These are phyloP conservation scores for Axis porcinus DNA, from an alignment of 2,113 vertebrate genomes.

Conservation along the genomic window DNA sequence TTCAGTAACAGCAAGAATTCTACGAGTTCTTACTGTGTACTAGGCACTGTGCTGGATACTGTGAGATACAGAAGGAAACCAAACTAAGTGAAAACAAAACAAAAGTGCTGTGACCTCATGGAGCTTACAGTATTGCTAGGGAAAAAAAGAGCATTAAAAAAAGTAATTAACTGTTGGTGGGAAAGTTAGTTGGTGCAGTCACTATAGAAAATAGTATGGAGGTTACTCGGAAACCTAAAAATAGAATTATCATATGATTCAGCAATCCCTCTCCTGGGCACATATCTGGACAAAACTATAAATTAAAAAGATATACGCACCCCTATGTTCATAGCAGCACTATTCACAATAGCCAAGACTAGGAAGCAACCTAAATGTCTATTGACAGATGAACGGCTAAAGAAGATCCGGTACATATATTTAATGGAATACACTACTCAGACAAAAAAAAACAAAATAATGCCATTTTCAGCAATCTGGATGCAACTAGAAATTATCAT, in stretches of 20 bases:
- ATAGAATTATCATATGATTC: background rate
- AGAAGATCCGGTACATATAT: background rate
- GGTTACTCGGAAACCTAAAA: background rate
- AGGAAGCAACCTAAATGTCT: background rate
- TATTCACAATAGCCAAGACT: background rate
- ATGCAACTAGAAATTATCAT: background rate
- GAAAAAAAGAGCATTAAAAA: background rate
- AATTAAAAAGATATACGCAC: background rate
- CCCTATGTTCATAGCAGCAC: background rate
- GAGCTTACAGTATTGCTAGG: background rate
- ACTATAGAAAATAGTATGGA: background rate
- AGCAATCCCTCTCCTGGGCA: background rate
- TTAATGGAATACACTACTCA: background rate
- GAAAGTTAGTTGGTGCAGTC: background rate
- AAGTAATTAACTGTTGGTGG: background rate
- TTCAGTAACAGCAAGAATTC: background rate
- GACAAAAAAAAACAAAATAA: background rate
- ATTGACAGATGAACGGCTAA: background rate
- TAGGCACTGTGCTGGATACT: background rate
- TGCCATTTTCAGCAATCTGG: background rate
- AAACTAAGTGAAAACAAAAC: background rate
- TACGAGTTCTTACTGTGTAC: background rate
- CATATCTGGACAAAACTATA: background rate
- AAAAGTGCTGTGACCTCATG: background rate
- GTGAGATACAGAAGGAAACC: background rate